Evolutionary conservation across 2,113 vertebrate species (phyloP).

Genomic region (Neotragus pygmaeus): DNA sequence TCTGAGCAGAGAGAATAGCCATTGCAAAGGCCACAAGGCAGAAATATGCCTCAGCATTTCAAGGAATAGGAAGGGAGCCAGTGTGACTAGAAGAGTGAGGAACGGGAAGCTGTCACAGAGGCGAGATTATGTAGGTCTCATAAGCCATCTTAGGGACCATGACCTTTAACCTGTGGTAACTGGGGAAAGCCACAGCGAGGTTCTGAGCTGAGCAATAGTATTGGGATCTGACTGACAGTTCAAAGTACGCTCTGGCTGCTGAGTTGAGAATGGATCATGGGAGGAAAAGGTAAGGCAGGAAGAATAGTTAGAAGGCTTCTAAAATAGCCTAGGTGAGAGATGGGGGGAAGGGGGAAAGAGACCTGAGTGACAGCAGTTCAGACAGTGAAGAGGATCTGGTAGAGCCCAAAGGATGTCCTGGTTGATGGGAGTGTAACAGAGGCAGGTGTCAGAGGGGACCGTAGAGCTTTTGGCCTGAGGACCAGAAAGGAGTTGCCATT

Average conservation of each 20-base stretch:
- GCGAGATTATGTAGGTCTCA: background rate
- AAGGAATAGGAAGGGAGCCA: background rate
- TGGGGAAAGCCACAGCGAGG: background rate
- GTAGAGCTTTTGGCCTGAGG: background rate
- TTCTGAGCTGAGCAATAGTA: background rate
- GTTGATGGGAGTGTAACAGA: background rate
- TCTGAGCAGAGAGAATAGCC: background rate
- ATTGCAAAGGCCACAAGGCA: background rate
- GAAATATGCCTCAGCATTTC: background rate
- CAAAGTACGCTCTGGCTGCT: background rate
- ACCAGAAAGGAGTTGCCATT: background rate
- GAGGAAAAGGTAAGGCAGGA: background rate
- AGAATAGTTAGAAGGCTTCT: background rate
- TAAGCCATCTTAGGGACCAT: background rate
- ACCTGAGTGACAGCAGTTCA: background rate
- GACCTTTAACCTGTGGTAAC: background rate
- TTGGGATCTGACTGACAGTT: background rate
- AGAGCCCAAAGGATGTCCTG: background rate
- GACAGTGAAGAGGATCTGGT: background rate
- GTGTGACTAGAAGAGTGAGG: background rate
- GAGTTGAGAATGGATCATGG: background rate
- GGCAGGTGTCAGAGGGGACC: background rate
- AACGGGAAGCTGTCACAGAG: background rate
- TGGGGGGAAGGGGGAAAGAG: background rate
- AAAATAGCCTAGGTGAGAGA: background rate